Conservation (phyloP, 2,888 invertebrate genomes). For the Drosophila subsilvestris region DNA sequence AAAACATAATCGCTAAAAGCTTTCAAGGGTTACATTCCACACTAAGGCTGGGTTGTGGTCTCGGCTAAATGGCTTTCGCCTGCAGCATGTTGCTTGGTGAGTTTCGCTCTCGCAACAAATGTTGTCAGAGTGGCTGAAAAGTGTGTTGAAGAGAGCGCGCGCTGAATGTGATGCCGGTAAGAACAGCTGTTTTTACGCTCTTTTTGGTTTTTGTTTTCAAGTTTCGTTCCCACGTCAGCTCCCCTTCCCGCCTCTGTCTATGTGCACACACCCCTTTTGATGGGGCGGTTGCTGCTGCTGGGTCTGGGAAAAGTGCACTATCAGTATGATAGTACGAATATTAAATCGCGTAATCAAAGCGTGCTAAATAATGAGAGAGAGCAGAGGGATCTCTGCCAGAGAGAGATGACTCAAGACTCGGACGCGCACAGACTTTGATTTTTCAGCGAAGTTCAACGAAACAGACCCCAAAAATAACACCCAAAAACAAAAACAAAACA, state of each 20-base stretch:
- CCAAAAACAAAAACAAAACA: constrained; percentile 11
- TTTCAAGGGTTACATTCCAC: not conserved
- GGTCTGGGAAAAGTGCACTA: constrained; percentile 3
- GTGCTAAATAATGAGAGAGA: not conserved
- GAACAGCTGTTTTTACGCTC: constrained; percentile 59
- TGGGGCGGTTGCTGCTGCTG: too few species aligned
- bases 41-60: constrained; percentile 24
- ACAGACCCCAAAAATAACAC: constrained; percentile 61
- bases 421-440: not conserved
- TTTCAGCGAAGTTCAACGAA: constrained; percentile 66
- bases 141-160: constrained; percentile 19
- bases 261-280: not conserved
- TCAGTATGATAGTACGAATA: not conserved
- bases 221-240: constrained; percentile 11
- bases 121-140: constrained; percentile 35
- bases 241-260: not conserved
- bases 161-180: constrained; percentile 67
- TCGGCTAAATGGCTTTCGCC: constrained; percentile 25
- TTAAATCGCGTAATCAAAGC: not conserved
- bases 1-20: constrained; percentile 20
- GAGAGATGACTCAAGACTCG: constrained; percentile 10
- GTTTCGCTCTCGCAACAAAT: constrained; percentile 39
- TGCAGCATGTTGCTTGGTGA: constrained; percentile 26
- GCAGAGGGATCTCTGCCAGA: not conserved
- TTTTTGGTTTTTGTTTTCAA: constrained; percentile 23